These are phyloP conservation scores for Anthoptus insignis DNA, from an alignment of 2,888 invertebrate genomes.

Conservation along the genomic window DNA sequence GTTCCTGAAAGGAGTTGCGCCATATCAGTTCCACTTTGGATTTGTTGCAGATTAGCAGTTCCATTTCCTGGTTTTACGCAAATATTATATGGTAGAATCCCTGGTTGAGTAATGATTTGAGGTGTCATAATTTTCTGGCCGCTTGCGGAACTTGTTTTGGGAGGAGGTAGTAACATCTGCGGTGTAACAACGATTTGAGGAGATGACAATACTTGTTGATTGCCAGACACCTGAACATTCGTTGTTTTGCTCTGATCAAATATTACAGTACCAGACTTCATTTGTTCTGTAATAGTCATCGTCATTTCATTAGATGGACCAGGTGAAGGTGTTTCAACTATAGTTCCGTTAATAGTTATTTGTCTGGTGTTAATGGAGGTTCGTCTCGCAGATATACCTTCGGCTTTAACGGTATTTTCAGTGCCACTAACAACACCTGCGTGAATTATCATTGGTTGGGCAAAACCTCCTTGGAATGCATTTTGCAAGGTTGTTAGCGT, in stretches of 20 bases:
- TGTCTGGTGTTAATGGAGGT: constrained; percentile 84
- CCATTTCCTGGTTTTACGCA: constrained; percentile 81
- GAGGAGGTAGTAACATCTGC: constrained; percentile 80
- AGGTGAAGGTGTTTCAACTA: constrained; percentile 84
- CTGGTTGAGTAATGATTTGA: constrained; percentile 80
- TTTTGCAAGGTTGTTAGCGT: constrained; percentile 82
- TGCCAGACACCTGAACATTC: constrained; percentile 79
- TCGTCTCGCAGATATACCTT: constrained; percentile 78
- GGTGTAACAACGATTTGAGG: constrained; percentile 84
- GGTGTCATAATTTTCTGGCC: constrained; percentile 78
- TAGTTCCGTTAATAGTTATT: constrained; percentile 84
- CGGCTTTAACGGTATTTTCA: constrained; percentile 81
- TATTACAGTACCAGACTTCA: constrained; percentile 81
- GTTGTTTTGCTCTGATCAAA: constrained; percentile 81
- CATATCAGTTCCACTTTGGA: constrained; percentile 78
- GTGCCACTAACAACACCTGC: constrained; percentile 79
- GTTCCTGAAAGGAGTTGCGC: constrained; percentile 76
- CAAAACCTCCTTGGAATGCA: constrained; percentile 82
- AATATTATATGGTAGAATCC: constrained; percentile 80
- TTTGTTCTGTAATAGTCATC: constrained; percentile 82
- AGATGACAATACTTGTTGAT: constrained; percentile 79
- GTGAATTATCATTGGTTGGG: constrained; percentile 83
- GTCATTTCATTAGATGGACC: constrained; percentile 83
- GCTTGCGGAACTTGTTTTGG: constrained; percentile 73
- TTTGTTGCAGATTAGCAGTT: constrained; percentile 75